Percentiles rank a stretch among this genome's conserved stretches.
These are phyloP conservation scores for Chromoteleia sp. DNA, from an alignment of 2,888 invertebrate genomes.

Conservation along the genomic window DNA sequence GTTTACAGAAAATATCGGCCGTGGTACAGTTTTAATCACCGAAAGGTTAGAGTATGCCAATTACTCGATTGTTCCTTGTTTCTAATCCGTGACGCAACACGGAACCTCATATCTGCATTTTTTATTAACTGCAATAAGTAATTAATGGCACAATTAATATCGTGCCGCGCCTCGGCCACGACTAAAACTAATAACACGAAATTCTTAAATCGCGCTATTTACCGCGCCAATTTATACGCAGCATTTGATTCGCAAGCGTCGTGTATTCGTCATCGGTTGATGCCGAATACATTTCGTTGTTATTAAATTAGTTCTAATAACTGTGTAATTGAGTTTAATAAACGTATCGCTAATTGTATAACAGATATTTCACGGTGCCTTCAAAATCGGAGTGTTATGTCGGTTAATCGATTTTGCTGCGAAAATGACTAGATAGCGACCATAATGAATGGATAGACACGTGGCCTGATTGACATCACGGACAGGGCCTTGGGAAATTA, in stretches of 20 bases:
- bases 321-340: conserved; percentile 52
- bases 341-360: conserved; percentile 54
- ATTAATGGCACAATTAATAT: conserved; percentile 47
- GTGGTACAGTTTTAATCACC: conserved; percentile 33
- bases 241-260: conserved; percentile 11
- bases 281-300: conserved; percentile 10
- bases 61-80: conserved; percentile 34
- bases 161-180: conserved; percentile 7
- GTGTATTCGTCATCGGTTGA: conserved; percentile 10
- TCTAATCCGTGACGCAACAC: conserved; percentile 44
- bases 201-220: conserved; percentile 25
- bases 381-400: conserved; percentile 48
- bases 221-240: conserved; percentile 26
- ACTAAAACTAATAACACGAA: conserved; percentile 35
- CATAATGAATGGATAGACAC: conserved; percentile 62
- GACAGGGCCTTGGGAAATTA: conserved; percentile 47
- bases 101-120: conserved; percentile 29
- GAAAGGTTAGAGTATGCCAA: conserved; percentile 27
- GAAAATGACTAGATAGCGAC: conserved; percentile 59
- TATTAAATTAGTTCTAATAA: conserved; percentile 61
- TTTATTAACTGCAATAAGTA: conserved; percentile 36
- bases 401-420: conserved; percentile 58
- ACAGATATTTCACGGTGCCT: conserved; percentile 52
- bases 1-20: not conserved
- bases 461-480: conserved; percentile 56